A percentile compares a stretch with the other conserved stretches of the same genome.
These are phyloP conservation scores for Archocentrus centrarchus DNA, from an alignment of 2,113 vertebrate species.

Conservation along the genomic window DNA sequence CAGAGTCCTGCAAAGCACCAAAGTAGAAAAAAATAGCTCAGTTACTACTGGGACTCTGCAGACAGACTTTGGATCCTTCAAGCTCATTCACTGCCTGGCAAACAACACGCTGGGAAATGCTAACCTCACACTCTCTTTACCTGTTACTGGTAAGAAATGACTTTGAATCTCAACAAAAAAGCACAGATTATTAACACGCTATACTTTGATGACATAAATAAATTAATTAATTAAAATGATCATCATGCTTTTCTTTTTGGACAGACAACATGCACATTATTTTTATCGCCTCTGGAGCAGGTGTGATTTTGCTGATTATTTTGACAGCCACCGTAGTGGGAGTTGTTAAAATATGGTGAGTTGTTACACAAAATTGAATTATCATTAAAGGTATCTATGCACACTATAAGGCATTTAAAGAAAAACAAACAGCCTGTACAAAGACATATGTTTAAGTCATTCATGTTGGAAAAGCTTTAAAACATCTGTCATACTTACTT, in stretches of 20 bases:
- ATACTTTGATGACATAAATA: not conserved
- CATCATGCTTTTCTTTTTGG: slow-evolving; percentile 24
- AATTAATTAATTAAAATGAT: no score
- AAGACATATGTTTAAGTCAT: no score
- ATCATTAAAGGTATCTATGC: not conserved
- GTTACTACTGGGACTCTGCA: slow-evolving; percentile 58
- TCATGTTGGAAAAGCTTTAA: no score
- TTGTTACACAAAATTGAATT: not conserved
- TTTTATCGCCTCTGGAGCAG: slow-evolving; percentile 27
- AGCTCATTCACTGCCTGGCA: slow-evolving; percentile 65
- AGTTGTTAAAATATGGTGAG: slow-evolving; percentile 67
- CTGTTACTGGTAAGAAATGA: slow-evolving; percentile 36
- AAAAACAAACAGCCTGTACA: not conserved
- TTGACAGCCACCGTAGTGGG: slow-evolving; percentile 30
- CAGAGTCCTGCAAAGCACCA: slow-evolving; percentile 21
- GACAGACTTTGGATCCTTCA: not conserved
- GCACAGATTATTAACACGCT: not conserved
- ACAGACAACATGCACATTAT: slow-evolving; percentile 52
- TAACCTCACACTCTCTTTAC: slow-evolving; percentile 37
- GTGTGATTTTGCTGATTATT: slow-evolving; percentile 20
- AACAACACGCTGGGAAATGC: slow-evolving; percentile 66
- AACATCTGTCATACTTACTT: no score
- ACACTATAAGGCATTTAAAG: not conserved
- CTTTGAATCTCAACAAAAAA: not conserved
- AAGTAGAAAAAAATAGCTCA: slow-evolving; percentile 30